Conservation (phyloP, 2,113 vertebrate species). For the Takifugu bimaculatus region DNA sequence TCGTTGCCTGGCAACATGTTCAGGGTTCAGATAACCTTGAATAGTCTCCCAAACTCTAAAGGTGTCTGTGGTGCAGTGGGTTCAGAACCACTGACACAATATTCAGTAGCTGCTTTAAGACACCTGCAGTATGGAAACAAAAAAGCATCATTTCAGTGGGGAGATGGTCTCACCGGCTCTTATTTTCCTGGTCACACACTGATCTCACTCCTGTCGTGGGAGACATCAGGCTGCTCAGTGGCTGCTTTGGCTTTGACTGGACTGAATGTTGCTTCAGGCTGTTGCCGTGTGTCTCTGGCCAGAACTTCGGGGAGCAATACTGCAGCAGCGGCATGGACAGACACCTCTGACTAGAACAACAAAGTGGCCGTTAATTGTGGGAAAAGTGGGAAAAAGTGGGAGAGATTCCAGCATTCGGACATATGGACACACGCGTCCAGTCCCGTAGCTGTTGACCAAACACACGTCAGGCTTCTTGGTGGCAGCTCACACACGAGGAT, state of each 20-base stretch:
- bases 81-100: slow-evolving; percentile 32
- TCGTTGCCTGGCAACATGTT: slow-evolving; percentile 34
- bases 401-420: neutral
- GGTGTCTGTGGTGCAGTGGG: slow-evolving; percentile 25
- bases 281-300: too few species aligned
- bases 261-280: too few species aligned
- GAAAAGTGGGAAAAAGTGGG: too few species aligned
- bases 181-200: too few species aligned
- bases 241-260: too few species aligned
- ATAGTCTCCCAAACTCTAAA: slow-evolving; percentile 29
- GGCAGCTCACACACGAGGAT: slow-evolving; percentile 24
- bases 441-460: slow-evolving; percentile 33
- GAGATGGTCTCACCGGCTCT: too few species aligned
- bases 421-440: slow-evolving; percentile 5
- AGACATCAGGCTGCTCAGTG: too few species aligned
- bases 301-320: too few species aligned
- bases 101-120: slow-evolving; percentile 32
- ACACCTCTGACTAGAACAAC: too few species aligned
- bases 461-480: slow-evolving; percentile 28
- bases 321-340: too few species aligned
- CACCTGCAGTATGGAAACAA: slow-evolving; percentile 18
- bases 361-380: too few species aligned
- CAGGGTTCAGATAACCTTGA: slow-evolving; percentile 51
- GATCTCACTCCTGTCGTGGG: too few species aligned
- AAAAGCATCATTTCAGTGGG: neutral